Conservation (phyloP, 2,888 invertebrate species). For the Drosophila parthenogenetica region DNA sequence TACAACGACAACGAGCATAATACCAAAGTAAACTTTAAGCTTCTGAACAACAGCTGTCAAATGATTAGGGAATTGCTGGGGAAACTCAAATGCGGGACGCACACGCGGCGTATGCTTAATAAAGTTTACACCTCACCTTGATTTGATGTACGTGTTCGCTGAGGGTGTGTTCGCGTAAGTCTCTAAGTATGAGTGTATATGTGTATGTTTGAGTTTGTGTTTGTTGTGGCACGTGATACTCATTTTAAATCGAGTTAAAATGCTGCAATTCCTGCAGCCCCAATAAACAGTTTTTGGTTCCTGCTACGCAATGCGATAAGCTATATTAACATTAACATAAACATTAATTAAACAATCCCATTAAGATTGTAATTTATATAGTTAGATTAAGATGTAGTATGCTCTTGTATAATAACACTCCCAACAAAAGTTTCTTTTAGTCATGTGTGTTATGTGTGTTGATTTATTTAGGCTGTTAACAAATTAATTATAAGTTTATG, state of each 20-base stretch:
- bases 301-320: not conserved
- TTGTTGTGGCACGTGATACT: conserved; percentile 55
- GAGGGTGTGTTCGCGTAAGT: conserved; percentile 18
- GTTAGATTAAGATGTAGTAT: not conserved
- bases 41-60: conserved; percentile 64
- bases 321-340: conserved; percentile 2
- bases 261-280: not conserved
- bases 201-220: conserved; percentile 13
- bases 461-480: not conserved
- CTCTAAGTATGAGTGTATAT: not conserved
- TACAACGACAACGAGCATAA: conserved; percentile 36
- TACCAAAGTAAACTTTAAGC: conserved; percentile 65
- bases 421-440: not conserved
- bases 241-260: conserved; percentile 55
- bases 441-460: not conserved
- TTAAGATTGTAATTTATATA: not conserved
- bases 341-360: conserved; percentile 11
- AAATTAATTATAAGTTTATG: too few relatives aligned
- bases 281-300: conserved; percentile 14
- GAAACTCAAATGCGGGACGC: conserved; percentile 21
- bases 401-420: not conserved
- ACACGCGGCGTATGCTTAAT: conserved; percentile 67
- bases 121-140: conserved; percentile 70
- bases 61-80: conserved; percentile 62
- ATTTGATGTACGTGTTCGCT: conserved; percentile 54